Percentiles rank a stretch among this genome's conserved stretches.
These are phyloP conservation scores for Phoenicopterus ruber DNA, from an alignment of 2,113 vertebrate species.

Conservation along the genomic window DNA sequence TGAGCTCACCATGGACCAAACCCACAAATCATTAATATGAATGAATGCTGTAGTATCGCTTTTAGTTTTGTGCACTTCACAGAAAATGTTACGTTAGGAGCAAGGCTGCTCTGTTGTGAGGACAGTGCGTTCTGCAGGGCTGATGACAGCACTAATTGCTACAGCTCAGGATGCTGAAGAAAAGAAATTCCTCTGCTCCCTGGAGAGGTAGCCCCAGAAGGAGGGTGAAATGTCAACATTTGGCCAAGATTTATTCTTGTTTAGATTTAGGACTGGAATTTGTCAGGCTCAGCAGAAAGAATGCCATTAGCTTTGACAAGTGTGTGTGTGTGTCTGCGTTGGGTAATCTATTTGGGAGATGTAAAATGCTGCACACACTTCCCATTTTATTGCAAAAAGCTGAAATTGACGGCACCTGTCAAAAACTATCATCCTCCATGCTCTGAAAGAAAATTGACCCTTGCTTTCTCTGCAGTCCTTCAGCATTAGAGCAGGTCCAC, in stretches of 20 bases:
- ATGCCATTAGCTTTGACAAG: constrained; percentile 42
- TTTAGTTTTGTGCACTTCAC: neutral
- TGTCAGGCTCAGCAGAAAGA: constrained; percentile 42
- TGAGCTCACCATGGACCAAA: neutral
- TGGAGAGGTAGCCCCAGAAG: neutral
- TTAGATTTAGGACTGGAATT: constrained; percentile 39
- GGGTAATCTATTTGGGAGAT: constrained; percentile 25
- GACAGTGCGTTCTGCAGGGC: neutral
- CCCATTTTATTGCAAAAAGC: constrained; percentile 34
- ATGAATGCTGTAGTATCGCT: neutral
- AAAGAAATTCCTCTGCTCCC: neutral
- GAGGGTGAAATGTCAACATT: neutral
- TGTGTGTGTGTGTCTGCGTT: neutral
- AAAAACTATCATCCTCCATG: constrained; percentile 16
- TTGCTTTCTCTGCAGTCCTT: neutral
- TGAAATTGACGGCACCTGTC: constrained; percentile 24
- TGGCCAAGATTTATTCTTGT: constrained; percentile 38
- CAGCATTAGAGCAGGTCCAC: neutral
- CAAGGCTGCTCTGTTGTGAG: neutral
- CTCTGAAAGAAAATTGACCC: constrained; percentile 31
- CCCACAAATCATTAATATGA: neutral
- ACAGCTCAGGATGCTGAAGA: neutral
- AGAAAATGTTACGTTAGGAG: neutral
- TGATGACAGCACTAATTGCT: neutral
- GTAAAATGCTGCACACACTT: constrained; percentile 29